phyloP scores from a whole-genome alignment of 2,113 vertebrate genomes.

The Nyctereutes procyonoides region DNA sequence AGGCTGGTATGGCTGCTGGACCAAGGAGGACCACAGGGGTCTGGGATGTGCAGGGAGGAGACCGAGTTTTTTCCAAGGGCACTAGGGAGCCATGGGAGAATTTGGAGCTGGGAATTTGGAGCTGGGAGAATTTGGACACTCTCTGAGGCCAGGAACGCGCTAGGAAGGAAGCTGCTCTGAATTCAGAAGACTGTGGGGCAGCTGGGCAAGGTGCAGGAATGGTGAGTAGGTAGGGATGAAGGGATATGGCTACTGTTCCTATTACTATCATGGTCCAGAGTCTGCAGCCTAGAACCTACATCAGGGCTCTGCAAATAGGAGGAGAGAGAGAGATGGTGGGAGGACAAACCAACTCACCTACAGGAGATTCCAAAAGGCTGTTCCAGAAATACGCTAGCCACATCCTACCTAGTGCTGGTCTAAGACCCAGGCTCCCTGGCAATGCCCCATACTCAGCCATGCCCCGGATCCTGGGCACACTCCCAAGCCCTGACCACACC shows the following conservation, averaged over 20 bases:
- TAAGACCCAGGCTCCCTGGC: not conserved
- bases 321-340: rapidly evolving
- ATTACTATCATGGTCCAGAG: not conserved
- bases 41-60: not conserved
- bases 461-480: not conserved
- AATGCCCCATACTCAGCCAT: rapidly evolving
- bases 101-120: not conserved
- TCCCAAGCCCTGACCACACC: not conserved
- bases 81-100: not conserved
- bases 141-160: not conserved
- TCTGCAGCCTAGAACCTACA: not conserved
- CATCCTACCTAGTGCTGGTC: not conserved
- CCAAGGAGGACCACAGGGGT: not conserved
- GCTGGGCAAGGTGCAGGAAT: not conserved
- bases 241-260: not conserved
- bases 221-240: not conserved
- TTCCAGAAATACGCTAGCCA: not conserved
- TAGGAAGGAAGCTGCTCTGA: not conserved
- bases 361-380: not conserved
- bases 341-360: not conserved
- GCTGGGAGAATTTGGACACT: not conserved
- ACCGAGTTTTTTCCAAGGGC: not conserved
- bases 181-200: not conserved
- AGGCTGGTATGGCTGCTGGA: no score
- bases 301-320: not conserved